Base-by-base conservation (phyloP, 2,113 vertebrate species). In the Hiodon alosoides region DNA sequence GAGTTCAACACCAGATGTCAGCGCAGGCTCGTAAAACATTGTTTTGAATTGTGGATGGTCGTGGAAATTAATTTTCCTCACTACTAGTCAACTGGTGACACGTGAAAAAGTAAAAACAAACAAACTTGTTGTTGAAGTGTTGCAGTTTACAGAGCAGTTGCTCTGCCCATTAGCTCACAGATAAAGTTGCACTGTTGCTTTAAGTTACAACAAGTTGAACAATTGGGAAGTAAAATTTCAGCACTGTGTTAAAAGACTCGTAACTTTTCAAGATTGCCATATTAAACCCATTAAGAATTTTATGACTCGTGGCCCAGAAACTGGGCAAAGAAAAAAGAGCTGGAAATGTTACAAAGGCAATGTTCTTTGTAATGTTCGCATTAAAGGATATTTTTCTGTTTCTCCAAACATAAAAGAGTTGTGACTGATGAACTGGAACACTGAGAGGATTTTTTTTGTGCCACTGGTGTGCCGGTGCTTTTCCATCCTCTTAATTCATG, bases 201-300 rank as follows among this genome's bases (percentile, higher is more conserved):
- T 47, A 48, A 57, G 10, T 66, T 11, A 66, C 8, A 47, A 47
- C 7, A 66, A 11, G 4, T 47, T 48, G 11, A 47, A 48, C 17
- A 11, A 66, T 2, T 66, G 64, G 7, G 13, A 66, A 66, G 7
- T 66, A 17, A 9, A 31, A 17, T 47, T 66, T 48, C 64, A 48
- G 46, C 64, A 11, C 61, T 64, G 61, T 64, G 48, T 47, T 47
- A 66, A 66, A 66, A 48, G 64, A 47, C 64, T 11, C 46, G 46
- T 66, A 66, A 48, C 64, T 48, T 66, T 11, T 47, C 31, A 48
- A 66, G 64, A 66, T 66, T 66, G 64, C 64, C 31, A 17, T 66
- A 7, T 66, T 66, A 4, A 66, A 47, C n/a, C 46, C 48, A 17
- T 66, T 47, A 66, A 66, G 46, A 17, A 17, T 47, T 48, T 17